These are phyloP conservation scores for Gasterosteus aculeatus DNA, from an alignment of 2,113 vertebrate genomes.

Conservation along the genomic window DNA sequence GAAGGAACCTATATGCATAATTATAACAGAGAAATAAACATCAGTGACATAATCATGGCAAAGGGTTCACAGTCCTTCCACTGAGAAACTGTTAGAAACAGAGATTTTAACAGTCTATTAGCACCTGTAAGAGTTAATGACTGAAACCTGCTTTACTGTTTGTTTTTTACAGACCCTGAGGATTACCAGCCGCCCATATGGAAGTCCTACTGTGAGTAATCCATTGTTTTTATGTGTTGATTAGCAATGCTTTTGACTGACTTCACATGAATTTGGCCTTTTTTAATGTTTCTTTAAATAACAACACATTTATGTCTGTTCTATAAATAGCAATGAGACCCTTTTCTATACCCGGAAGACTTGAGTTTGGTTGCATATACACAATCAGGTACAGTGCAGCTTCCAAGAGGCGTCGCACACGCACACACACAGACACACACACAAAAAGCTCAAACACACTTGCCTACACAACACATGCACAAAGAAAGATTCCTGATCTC, in stretches of 20 bases:
- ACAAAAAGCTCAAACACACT: conserved; percentile 11
- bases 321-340: conserved; percentile 27
- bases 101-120: conserved; percentile 50
- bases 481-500: conserved; percentile 55
- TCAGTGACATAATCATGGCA: conserved; percentile 25
- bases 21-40: conserved; percentile 58
- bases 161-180: conserved; percentile 90
- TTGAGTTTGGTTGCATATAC: conserved; percentile 22
- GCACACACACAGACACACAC: neutral
- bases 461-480: conserved; percentile 43
- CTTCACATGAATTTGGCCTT: conserved; percentile 24
- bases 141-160: conserved; percentile 58
- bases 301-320: conserved; percentile 15
- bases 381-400: conserved; percentile 33
- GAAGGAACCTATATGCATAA: conserved; percentile 55
- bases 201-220: conserved; percentile 98
- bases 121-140: conserved; percentile 31
- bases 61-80: conserved; percentile 27
- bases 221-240: conserved; percentile 23
- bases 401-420: conserved; percentile 17
- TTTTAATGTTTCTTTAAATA: conserved; percentile 6
- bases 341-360: conserved; percentile 21
- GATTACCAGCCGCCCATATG: conserved; percentile 99
- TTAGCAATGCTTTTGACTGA: conserved; percentile 10
- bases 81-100: conserved; percentile 15